These are phyloP conservation scores for Lordiphosa fenestrarum DNA, from an alignment of 2,888 invertebrate genomes.

Conservation along the genomic window DNA sequence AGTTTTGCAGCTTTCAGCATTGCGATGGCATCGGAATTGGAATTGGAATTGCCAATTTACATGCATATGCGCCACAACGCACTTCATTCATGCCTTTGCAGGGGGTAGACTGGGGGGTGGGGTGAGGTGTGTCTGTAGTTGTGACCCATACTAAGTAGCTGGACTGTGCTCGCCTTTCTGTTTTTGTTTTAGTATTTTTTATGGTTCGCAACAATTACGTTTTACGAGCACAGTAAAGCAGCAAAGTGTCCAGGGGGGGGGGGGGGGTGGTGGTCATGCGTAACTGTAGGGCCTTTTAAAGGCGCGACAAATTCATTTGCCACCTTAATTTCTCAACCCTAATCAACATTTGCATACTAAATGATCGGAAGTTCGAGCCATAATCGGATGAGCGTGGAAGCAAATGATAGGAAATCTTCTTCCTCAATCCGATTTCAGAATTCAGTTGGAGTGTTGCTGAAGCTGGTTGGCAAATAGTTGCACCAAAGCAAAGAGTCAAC, in stretches of 20 bases:
- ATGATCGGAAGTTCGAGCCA: conserved; percentile 20
- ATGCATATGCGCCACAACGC: conserved; percentile 68
- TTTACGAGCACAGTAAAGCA: conserved; percentile 26
- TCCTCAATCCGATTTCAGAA: no score
- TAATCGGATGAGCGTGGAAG: conserved; percentile 1
- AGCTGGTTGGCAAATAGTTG: no score
- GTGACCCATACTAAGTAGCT: conserved; percentile 49
- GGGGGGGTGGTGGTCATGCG: no score
- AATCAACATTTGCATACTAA: conserved; percentile 56
- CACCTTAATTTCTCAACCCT: conserved; percentile 49
- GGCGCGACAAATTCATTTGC: conserved; percentile 33
- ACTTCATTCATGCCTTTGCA: conserved; percentile 65
- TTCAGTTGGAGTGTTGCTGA: no score
- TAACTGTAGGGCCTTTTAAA: neutral
- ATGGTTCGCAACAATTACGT: conserved; percentile 58
- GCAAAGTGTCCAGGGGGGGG: conserved; percentile 1
- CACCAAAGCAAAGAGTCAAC: no score
- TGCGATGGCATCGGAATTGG: conserved; percentile 45
- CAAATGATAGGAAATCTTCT: neutral
- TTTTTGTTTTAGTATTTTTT: conserved; percentile 28
- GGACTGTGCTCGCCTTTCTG: conserved; percentile 11
- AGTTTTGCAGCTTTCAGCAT: conserved; percentile 22
- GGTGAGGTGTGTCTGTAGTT: neutral
- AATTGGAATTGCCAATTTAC: conserved; percentile 67
- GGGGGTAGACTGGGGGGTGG: conserved; percentile 12